Percentiles rank a stretch among this genome's conserved stretches.
Evolutionary conservation across 2,888 invertebrate species (phyloP).

Genomic region (Polyommatus iphigenia): DNA sequence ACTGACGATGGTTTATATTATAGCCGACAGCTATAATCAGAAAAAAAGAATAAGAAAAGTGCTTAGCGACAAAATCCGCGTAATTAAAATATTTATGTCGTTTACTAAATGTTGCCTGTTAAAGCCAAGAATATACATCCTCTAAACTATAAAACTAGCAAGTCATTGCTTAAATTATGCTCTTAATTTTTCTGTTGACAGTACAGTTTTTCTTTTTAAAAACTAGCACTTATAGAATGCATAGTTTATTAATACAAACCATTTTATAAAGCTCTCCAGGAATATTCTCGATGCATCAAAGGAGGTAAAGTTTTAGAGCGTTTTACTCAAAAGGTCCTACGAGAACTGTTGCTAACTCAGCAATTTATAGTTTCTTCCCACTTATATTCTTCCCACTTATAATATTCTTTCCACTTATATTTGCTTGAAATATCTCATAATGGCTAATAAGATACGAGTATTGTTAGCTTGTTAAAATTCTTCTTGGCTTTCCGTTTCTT

Average conservation of each 20-base stretch:
- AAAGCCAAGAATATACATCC: neutral
- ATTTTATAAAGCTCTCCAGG: slow-evolving; percentile 5
- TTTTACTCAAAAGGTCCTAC: slow-evolving; percentile 17
- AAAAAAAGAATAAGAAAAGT: too few relatives aligned
- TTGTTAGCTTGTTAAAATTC: slow-evolving; percentile 6
- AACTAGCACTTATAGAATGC: neutral
- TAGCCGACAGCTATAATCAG: too few relatives aligned
- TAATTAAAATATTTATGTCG: too few relatives aligned
- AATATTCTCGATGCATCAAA: slow-evolving; percentile 12
- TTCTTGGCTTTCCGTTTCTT: neutral
- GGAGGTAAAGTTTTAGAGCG: slow-evolving; percentile 17
- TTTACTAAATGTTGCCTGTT: neutral
- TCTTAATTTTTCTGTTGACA: neutral
- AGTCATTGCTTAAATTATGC: neutral
- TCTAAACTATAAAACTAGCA: too few relatives aligned
- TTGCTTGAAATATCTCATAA: slow-evolving; percentile 22
- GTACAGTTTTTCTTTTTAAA: neutral
- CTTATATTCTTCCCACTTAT: slow-evolving; percentile 25
- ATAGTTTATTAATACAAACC: slow-evolving; percentile 21
- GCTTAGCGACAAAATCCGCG: too few relatives aligned
- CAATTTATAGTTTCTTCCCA: slow-evolving; percentile 23
- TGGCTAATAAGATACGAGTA: neutral
- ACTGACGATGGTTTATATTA: too few relatives aligned
- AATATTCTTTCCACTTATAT: slow-evolving; percentile 18
- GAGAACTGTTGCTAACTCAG: slow-evolving; percentile 28